Conservation (phyloP, 2,888 invertebrate species). For the Altica lythri region DNA sequence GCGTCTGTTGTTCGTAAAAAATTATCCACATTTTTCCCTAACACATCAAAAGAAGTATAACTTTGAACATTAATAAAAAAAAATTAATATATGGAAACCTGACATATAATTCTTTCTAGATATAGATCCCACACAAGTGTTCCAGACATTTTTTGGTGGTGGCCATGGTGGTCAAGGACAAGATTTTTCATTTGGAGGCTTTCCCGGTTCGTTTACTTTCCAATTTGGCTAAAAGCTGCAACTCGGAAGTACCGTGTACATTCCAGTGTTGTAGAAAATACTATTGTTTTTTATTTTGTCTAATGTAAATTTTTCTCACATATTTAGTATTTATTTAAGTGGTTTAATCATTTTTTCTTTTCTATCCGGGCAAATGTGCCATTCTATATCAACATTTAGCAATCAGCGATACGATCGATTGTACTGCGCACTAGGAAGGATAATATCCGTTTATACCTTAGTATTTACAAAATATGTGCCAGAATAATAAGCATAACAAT, state of each 20-base stretch:
- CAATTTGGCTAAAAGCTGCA: slow-evolving; percentile 66
- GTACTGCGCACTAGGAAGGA: no score
- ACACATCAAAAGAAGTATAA: no score
- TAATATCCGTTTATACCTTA: no score
- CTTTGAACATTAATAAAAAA: no score
- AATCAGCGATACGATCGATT: neutral
- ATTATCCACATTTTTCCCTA: no score
- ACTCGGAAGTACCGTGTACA: slow-evolving; percentile 29
- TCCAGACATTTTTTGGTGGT: slow-evolving; percentile 80
- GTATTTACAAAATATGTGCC: no score
- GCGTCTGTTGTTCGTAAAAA: no score
- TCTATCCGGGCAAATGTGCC: slow-evolving; percentile 1
- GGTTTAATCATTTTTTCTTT: slow-evolving; percentile 9
- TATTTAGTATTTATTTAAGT: slow-evolving; percentile 32
- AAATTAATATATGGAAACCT: no score
- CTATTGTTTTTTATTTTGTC: slow-evolving; percentile 16
- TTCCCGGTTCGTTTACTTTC: slow-evolving; percentile 70
- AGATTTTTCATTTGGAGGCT: slow-evolving; percentile 63
- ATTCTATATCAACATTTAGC: neutral
- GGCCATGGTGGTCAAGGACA: slow-evolving; percentile 55
- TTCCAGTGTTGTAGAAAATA: slow-evolving; percentile 31
- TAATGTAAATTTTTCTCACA: slow-evolving; percentile 22
- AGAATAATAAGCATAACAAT: no score
- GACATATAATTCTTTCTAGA: slow-evolving; percentile 65
- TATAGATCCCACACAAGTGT: slow-evolving; percentile 83